phyloP scores from a whole-genome alignment of 2,888 invertebrate genomes.

The Amphimallon solstitiale region DNA sequence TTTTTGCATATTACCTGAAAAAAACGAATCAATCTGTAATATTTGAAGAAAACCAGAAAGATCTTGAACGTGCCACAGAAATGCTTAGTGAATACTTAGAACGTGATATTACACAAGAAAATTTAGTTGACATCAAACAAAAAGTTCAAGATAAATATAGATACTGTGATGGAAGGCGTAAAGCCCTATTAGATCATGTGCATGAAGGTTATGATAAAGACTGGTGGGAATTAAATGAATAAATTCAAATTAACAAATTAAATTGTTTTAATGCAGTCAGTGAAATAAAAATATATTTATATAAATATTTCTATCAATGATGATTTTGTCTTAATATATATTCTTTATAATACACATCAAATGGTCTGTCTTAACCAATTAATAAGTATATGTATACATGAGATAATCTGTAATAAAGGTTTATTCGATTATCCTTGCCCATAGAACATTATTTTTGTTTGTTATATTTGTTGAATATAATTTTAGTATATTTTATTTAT shows the following conservation, averaged over 20 bases:
- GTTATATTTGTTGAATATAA: no score
- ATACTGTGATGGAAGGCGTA: slow-evolving; percentile 97
- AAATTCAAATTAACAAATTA: slow-evolving; percentile 37
- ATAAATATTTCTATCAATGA: slow-evolving; percentile 39
- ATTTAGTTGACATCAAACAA: slow-evolving; percentile 97
- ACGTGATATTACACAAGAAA: slow-evolving; percentile 96
- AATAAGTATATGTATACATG: slow-evolving; percentile 32
- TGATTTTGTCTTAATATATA: slow-evolving; percentile 32
- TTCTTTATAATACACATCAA: slow-evolving; percentile 26
- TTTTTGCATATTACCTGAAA: slow-evolving; percentile 97
- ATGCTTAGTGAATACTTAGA: slow-evolving; percentile 97
- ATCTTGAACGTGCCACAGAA: slow-evolving; percentile 98
- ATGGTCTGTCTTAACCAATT: slow-evolving; percentile 15
- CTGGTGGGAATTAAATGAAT: slow-evolving; percentile 86
- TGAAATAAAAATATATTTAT: slow-evolving; percentile 41
- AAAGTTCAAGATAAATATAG: slow-evolving; percentile 98
- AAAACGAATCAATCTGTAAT: slow-evolving; percentile 99
- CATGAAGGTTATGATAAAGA: slow-evolving; percentile 99
- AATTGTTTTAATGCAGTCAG: slow-evolving; percentile 38
- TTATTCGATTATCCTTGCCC: slow-evolving; percentile 40
- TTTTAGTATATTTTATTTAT: no score
- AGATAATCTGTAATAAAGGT: slow-evolving; percentile 27
- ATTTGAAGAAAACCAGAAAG: slow-evolving; percentile 99
- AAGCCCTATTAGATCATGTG: slow-evolving; percentile 95
- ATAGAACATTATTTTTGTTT: no score